A percentile compares a stretch with the other conserved stretches of the same genome.
Evolutionary conservation across 2,797 vertebrate species (phyloP).

Genomic region (Lacerta viridis): DNA sequence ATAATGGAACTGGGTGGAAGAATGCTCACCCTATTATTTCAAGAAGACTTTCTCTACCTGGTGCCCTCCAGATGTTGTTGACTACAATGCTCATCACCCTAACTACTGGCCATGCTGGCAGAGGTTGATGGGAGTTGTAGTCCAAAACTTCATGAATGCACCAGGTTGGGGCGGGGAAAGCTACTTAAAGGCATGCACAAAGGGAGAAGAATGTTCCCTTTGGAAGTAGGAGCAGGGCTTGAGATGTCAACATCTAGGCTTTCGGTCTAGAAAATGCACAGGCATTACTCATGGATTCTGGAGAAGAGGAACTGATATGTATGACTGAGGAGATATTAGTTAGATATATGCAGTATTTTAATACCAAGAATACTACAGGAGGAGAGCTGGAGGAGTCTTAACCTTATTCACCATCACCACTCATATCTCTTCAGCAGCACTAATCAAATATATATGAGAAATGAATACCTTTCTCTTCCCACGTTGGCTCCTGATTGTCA

Average conservation of each 20-base stretch:
- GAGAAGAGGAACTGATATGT: too few species aligned
- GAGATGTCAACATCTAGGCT: too few species aligned
- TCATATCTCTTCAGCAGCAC: background rate
- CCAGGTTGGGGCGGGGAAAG: too few species aligned
- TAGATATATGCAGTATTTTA: background rate
- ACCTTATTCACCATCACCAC: background rate
- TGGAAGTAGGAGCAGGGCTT: background rate
- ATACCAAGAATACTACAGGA: constrained; percentile 9
- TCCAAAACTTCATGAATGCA: too few species aligned
- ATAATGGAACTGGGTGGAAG: background rate
- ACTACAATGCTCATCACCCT: too few species aligned
- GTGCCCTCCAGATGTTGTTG: too few species aligned
- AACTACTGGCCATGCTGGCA: too few species aligned
- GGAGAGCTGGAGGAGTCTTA: constrained; percentile 10
- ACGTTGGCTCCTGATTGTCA: constrained; percentile 3
- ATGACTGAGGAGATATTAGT: background rate
- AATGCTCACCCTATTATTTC: background rate
- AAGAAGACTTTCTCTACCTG: too few species aligned
- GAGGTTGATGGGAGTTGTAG: too few species aligned
- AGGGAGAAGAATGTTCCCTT: background rate
- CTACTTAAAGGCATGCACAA: background rate
- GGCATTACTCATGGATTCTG: background rate
- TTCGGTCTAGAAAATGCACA: background rate
- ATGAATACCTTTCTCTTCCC: constrained; percentile 19
- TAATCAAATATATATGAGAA: constrained; percentile 19